Evolutionary conservation across 2,113 vertebrate species (phyloP), one percentile per base, ranked within the genome.

Genomic region (Perccottus glenii): DNA sequence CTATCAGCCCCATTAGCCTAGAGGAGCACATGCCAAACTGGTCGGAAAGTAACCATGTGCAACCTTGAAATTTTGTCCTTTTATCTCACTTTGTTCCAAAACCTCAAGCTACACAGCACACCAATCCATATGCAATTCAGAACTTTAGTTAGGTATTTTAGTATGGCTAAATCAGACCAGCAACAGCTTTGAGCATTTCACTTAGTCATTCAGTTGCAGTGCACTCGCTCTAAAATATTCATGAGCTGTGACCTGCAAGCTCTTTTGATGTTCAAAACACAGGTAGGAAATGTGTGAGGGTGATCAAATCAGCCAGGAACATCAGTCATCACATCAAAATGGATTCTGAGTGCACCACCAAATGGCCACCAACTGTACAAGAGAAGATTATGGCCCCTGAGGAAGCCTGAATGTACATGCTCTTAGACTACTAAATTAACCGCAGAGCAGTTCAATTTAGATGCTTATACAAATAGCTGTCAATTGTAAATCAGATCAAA

Each of bases 1-100:
- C 66, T 70, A 76, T 74, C 70, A 60, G 60, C 74, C 72, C 69
- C 58, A 83, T 84, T 87, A 84, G 74, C 57, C 59, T 16, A 42
- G 1, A 67, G 70, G 7, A 63, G 33, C 19, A 9, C 42, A 73
- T 47, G 69, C 67, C 65, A 69, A 35, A 36, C 27, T 77, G 71
- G 77, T 62, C 62, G 38, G 42, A 38, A 36, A 55, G 33, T 4
- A 33, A 55, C 7, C 6, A 27, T 52, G 8, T 40, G 9, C 50
- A 52, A 52, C 50, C 50, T 52, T 52, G 27, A 52, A 12, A 33
- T 52, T 52, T 4, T 14, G 52, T 33, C 19, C 11, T 52, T 52
- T 9, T 14, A 33, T 33, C 19, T 19, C 6, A 27, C 27, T 52
- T 11, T 52, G 50, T 33, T 4, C 12, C 8, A n/a, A 14, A 45